phyloP scores from a whole-genome alignment of 2,113 vertebrate species.

The Catagonus wagneri region DNA sequence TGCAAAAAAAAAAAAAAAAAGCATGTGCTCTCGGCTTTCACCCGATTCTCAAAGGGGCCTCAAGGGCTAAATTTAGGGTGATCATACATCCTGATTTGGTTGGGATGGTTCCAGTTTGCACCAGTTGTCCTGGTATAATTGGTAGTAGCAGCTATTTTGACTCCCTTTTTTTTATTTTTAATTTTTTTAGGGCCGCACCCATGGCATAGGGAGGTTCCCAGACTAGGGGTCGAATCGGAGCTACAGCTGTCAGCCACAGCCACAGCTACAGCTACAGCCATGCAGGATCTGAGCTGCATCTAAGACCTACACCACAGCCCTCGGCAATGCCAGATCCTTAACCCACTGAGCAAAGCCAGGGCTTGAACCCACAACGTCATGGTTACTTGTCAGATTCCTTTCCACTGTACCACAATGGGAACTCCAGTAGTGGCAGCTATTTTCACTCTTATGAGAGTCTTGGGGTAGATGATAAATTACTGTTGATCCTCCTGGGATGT shows the following conservation, averaged over 20 bases:
- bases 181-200: no score
- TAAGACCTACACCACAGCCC: no score
- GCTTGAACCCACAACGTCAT: no score
- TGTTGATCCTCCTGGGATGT: neutral
- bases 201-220: no score
- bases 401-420: no score
- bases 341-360: no score
- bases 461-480: neutral
- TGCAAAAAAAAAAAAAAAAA: constrained; percentile 46
- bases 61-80: constrained; percentile 10
- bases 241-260: no score
- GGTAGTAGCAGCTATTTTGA: neutral
- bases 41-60: constrained; percentile 10
- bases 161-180: neutral
- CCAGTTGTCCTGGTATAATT: neutral
- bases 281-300: no score
- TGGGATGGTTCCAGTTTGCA: neutral
- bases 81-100: neutral
- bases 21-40: neutral
- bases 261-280: no score
- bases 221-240: no score
- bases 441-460: neutral
- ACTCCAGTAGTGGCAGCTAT: neutral
- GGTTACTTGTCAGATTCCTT: no score
- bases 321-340: no score